phyloP scores from a whole-genome alignment of 2,888 invertebrate genomes.

The Hedya salicella region DNA sequence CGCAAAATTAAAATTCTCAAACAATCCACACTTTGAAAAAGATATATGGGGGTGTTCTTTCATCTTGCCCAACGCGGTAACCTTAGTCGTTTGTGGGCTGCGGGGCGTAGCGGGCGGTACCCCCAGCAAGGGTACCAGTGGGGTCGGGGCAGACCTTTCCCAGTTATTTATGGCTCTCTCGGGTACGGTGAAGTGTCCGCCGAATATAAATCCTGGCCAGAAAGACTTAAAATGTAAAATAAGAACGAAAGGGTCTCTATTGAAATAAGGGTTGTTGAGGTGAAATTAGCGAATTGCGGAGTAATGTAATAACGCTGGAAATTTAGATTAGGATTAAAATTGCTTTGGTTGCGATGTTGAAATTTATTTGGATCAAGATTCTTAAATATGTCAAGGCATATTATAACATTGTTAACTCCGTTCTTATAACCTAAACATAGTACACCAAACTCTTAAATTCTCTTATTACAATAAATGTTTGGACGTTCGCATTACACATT shows the following conservation, averaged over 20 bases:
- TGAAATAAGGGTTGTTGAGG: conserved; percentile 44
- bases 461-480: no score
- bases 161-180: conserved; percentile 83
- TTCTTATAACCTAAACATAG: no score
- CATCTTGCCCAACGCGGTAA: conserved; percentile 77
- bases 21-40: conserved; percentile 82
- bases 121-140: conserved; percentile 28
- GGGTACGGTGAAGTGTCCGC: conserved; percentile 79
- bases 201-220: conserved; percentile 80
- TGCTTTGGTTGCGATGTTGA: conserved; percentile 1
- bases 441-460: no score
- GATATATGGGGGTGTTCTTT: conserved; percentile 83
- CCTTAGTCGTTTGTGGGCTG: conserved; percentile 79
- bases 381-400: background rate
- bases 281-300: conserved; percentile 37
- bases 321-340: conserved; percentile 17
- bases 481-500: no score
- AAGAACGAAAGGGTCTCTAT: conserved; percentile 60
- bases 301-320: conserved; percentile 27
- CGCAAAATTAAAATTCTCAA: conserved; percentile 82
- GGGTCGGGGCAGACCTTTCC: conserved; percentile 62
- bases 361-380: conserved; percentile 5
- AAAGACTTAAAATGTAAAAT: conserved; percentile 79
- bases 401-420: no score
- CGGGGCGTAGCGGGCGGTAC: conserved; percentile 49